phyloP scores from a whole-genome alignment of 53 echinoderm and acorn worm species.

The Stichopus horrens region DNA sequence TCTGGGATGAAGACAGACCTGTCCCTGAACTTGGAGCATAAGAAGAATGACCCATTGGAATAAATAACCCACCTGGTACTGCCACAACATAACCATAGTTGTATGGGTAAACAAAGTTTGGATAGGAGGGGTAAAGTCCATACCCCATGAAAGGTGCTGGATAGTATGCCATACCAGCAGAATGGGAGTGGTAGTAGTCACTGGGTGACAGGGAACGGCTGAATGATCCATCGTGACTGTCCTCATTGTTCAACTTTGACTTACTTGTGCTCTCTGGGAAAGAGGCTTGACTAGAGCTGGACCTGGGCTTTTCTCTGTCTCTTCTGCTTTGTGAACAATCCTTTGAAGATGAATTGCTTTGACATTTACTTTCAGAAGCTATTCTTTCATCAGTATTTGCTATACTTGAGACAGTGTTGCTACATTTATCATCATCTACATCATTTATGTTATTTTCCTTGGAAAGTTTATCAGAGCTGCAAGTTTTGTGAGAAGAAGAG shows the following conservation, averaged over 20 bases:
- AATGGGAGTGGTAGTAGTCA: conserved; percentile 35
- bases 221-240: neutral
- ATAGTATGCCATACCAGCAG: conserved; percentile 46
- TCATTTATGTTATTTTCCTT: neutral
- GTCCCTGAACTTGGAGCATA: neutral
- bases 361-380: neutral
- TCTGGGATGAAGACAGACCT: conserved; percentile 3
- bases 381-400: conserved; percentile 2
- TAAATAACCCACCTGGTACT: conserved; percentile 38
- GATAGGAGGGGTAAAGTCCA: conserved; percentile 41
- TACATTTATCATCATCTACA: neutral
- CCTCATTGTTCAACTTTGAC: neutral
- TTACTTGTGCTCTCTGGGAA: conserved; percentile 5
- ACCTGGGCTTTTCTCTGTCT: neutral
- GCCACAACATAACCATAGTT: conserved; percentile 44
- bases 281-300: conserved; percentile 28
- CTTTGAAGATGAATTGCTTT: neutral
- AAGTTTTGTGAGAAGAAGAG: neutral
- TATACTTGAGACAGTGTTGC: conserved; percentile 16
- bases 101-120: conserved; percentile 46
- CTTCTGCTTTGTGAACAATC: neutral
- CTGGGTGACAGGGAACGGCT: conserved; percentile 13
- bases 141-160: conserved; percentile 36
- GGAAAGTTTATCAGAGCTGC: neutral
- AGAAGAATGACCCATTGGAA: conserved; percentile 38